These are phyloP conservation scores for Cantharis rufa DNA, from an alignment of 2,888 invertebrate species.

Conservation along the genomic window DNA sequence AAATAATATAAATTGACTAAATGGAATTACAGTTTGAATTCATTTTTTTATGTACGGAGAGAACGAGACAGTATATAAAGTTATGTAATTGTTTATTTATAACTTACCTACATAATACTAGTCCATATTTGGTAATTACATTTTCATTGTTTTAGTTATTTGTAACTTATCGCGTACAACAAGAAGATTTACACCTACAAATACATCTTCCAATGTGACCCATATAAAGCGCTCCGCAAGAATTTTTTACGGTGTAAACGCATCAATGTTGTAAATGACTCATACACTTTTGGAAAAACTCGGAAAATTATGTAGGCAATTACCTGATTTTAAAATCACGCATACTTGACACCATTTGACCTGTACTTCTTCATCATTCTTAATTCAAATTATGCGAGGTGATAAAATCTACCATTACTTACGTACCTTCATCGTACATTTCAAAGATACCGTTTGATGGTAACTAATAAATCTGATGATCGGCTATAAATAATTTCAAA, in stretches of 20 bases:
- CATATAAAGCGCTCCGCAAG: background rate
- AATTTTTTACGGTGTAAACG: background rate
- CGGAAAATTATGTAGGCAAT: background rate
- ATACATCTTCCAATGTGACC: background rate
- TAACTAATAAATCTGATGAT: background rate
- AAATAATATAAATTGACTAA: slow-evolving; percentile 16
- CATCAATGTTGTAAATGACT: background rate
- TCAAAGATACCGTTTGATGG: background rate
- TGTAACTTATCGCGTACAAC: background rate
- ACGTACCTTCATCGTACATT: background rate
- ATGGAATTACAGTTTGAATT: background rate
- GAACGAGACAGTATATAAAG: background rate
- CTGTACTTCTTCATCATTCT: background rate
- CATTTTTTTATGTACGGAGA: background rate
- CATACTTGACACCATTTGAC: background rate
- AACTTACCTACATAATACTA: background rate
- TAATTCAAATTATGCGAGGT: background rate
- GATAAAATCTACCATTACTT: background rate
- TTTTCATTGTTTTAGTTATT: background rate
- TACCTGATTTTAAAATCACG: background rate
- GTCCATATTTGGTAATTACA: background rate
- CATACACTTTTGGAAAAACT: background rate
- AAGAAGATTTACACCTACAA: background rate
- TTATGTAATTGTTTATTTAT: background rate
- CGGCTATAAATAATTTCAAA: background rate